Conservation (phyloP, 2,113 vertebrate species). For the Verasper variegatus region DNA sequence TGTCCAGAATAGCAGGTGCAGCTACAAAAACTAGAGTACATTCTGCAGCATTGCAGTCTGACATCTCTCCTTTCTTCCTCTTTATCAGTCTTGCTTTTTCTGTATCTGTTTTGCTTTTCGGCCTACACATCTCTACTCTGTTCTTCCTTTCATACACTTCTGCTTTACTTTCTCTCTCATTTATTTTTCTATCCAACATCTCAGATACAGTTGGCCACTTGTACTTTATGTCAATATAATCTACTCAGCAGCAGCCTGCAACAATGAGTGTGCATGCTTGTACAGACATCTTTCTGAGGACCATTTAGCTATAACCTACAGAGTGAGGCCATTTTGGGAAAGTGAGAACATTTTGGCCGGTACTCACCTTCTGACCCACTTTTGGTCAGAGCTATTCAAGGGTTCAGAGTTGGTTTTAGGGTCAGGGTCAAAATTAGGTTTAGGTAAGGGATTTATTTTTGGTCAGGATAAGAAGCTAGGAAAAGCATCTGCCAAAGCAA, state of each 20-base stretch:
- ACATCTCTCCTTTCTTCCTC: not conserved
- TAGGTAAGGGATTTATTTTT: too few species aligned
- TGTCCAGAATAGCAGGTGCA: not conserved
- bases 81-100: not conserved
- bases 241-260: not conserved
- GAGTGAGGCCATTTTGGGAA: too few species aligned
- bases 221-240: not conserved
- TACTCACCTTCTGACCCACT: too few species aligned
- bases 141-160: not conserved
- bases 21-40: slow-evolving; percentile 21
- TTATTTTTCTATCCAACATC: not conserved
- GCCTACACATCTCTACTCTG: not conserved
- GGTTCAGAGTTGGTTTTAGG: too few species aligned
- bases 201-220: not conserved
- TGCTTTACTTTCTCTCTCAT: not conserved
- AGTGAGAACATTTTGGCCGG: too few species aligned
- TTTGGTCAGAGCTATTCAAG: too few species aligned
- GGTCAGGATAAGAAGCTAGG: too few species aligned
- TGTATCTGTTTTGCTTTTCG: too few species aligned
- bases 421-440: too few species aligned
- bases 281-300: slow-evolving; percentile 34
- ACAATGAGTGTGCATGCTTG: not conserved
- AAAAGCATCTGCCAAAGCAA: too few species aligned
- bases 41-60: slow-evolving; percentile 65
- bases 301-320: slow-evolving; percentile 9